Evolutionary conservation across 2,797 vertebrate species (phyloP).

Genomic region (Eulemur rubriventer): DNA sequence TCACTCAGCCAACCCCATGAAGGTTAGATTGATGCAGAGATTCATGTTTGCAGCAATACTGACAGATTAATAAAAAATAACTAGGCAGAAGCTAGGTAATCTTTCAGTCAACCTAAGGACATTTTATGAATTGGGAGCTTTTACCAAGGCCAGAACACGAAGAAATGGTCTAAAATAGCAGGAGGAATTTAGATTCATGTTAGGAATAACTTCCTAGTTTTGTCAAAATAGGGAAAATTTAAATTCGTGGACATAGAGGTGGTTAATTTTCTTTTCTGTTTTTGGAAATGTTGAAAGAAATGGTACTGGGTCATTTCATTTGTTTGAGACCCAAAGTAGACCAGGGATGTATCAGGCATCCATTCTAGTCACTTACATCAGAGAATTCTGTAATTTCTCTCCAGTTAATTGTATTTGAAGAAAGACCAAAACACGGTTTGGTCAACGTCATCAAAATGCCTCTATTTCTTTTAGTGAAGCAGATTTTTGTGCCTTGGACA

Average conservation of each 20-base stretch:
- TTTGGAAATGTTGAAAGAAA: constrained; percentile 1
- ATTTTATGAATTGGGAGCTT: neutral
- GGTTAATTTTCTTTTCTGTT: neutral
- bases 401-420: neutral
- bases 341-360: neutral
- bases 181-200: neutral
- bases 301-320: constrained; percentile 3
- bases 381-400: neutral
- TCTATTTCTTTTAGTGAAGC: neutral
- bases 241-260: neutral
- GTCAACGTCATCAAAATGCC: neutral
- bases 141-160: neutral
- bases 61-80: neutral
- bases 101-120: neutral
- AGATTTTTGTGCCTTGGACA: neutral
- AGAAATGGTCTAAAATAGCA: neutral
- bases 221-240: neutral
- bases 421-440: neutral
- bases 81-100: neutral
- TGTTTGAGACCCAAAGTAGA: neutral
- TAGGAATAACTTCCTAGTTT: neutral
- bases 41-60: neutral
- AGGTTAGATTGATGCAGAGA: neutral
- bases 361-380: neutral
- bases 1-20: neutral